Conservation (phyloP, 2,888 invertebrate species). For the Lissocephala sabroskyi region DNA sequence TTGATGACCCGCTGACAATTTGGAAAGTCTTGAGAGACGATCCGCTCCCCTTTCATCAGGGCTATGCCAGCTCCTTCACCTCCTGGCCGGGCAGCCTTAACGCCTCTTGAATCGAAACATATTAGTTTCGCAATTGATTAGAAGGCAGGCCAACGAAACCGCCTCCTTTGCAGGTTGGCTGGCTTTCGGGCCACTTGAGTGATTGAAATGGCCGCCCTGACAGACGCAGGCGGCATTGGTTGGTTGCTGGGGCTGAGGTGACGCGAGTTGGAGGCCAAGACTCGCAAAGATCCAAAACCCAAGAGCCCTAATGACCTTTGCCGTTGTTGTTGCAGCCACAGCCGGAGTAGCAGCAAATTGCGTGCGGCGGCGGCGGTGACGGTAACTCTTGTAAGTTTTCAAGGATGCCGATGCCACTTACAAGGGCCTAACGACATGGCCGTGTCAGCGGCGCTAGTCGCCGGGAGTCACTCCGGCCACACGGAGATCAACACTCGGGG, state of each 20-base stretch:
- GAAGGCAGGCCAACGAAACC: no score
- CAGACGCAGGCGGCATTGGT: no score
- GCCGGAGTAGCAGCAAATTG: conserved; percentile 48
- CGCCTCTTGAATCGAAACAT: no score
- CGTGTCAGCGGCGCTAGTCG: conserved; percentile 28
- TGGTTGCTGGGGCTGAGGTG: no score
- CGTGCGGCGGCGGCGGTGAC: conserved; percentile 45
- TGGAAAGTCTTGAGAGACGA: no score
- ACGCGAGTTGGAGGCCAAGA: no score
- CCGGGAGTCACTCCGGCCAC: conserved; percentile 14
- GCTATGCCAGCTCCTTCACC: no score
- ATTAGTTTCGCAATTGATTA: neutral
- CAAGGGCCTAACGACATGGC: conserved; percentile 62
- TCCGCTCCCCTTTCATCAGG: no score
- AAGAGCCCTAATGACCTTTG: neutral
- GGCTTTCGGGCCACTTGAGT: no score
- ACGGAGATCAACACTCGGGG: conserved; percentile 53
- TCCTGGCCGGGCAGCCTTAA: no score
- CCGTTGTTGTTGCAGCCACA: conserved; percentile 3
- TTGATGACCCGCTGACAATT: no score
- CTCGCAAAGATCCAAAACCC: neutral
- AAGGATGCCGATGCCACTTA: conserved; percentile 63
- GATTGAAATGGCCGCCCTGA: neutral
- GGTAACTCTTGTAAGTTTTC: conserved; percentile 37
- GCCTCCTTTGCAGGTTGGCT: no score